Evolutionary conservation across 2,113 vertebrate genomes (phyloP).

Genomic region (Syngnathoides biaculeatus): DNA sequence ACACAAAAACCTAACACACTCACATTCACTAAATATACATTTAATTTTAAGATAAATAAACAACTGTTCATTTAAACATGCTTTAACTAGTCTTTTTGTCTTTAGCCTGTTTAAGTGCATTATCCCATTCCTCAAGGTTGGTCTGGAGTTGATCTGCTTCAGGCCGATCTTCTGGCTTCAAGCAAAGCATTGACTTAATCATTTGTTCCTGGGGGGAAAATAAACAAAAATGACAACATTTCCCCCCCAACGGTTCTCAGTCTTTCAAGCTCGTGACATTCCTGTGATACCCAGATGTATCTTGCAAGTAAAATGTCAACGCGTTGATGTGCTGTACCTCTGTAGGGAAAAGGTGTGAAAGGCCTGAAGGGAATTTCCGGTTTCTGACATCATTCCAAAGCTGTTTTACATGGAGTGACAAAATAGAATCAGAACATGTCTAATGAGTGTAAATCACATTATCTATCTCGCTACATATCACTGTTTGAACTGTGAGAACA

Average conservation of each 20-base stretch:
- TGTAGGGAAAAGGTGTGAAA: conserved; percentile 26
- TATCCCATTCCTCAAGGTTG: conserved; percentile 17
- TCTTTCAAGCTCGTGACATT: background rate
- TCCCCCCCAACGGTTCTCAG: background rate
- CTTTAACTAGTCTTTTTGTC: conserved; percentile 29
- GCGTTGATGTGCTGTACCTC: conserved; percentile 53
- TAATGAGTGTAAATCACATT: background rate
- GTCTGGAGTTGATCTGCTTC: conserved; percentile 50
- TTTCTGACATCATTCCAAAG: conserved; percentile 47
- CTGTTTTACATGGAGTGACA: conserved; percentile 35
- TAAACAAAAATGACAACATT: background rate
- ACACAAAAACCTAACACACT: too few relatives aligned
- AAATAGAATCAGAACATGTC: background rate
- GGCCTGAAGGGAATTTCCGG: conserved; percentile 46
- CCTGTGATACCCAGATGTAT: background rate
- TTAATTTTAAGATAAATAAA: background rate
- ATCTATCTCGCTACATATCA: background rate
- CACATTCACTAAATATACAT: too few relatives aligned
- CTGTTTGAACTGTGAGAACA: background rate
- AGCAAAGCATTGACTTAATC: conserved; percentile 59
- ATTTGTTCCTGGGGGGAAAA: conserved; percentile 52
- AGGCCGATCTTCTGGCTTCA: conserved; percentile 56
- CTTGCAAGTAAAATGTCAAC: background rate
- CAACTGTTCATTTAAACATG: background rate
- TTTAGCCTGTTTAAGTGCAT: background rate